phyloP scores from a whole-genome alignment of 2,113 vertebrate species.

The Mus musculus region DNA sequence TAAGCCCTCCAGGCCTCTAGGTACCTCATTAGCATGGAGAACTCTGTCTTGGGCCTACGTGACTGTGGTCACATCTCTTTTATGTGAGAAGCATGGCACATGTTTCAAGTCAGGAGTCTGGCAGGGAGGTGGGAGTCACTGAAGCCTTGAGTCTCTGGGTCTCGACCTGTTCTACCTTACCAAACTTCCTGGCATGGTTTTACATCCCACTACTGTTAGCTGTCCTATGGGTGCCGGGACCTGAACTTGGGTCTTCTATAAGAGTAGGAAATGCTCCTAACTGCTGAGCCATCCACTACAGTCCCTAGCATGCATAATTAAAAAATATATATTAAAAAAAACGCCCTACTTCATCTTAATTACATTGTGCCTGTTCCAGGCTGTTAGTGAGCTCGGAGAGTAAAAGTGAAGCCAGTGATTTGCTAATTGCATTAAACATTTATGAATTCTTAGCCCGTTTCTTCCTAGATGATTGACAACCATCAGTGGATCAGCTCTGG shows the following conservation, averaged over 20 bases:
- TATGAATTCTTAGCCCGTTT: not conserved
- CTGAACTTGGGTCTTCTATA: not conserved
- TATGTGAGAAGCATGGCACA: too few relatives aligned
- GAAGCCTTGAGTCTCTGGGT: too few relatives aligned
- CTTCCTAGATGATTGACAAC: constrained; percentile 38
- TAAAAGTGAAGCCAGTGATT: constrained; percentile 41
- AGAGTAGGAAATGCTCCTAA: not conserved
- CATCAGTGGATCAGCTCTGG: not conserved
- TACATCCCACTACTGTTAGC: too few relatives aligned
- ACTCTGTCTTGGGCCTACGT: too few relatives aligned
- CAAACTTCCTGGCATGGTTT: too few relatives aligned
- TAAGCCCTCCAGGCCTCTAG: too few relatives aligned
- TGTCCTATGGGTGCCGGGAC: too few relatives aligned
- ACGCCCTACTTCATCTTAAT: not conserved
- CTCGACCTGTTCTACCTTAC: too few relatives aligned
- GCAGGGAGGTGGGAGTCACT: too few relatives aligned
- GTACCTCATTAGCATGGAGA: too few relatives aligned
- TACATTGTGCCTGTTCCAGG: not conserved
- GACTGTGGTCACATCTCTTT: too few relatives aligned
- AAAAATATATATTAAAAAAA: not conserved
- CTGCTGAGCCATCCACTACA: not conserved
- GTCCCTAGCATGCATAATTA: not conserved
- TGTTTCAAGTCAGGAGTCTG: too few relatives aligned
- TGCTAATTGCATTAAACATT: constrained; percentile 59
- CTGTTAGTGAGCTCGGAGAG: constrained; percentile 15